Evolutionary conservation across 2,797 vertebrate genomes (phyloP).

Genomic region (Poecile montanus): DNA sequence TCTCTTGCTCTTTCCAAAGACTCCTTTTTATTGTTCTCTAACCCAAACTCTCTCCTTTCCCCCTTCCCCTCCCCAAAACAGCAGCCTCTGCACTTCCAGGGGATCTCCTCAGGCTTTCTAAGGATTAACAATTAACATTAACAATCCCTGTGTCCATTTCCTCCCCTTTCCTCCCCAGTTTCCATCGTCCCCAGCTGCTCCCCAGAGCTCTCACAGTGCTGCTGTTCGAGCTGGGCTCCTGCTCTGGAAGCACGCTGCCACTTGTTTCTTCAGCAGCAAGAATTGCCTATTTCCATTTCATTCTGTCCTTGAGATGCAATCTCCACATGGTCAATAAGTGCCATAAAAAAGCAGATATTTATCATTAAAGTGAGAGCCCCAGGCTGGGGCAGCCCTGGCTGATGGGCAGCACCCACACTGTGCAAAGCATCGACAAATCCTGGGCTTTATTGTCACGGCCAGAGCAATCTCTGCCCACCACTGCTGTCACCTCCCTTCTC

Average conservation of each 20-base stretch:
- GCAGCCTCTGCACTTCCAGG: background rate
- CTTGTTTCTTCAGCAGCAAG: background rate
- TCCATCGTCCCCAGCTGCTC: background rate
- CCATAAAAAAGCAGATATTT: background rate
- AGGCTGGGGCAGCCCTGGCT: fast-evolving
- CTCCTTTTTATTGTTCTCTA: background rate
- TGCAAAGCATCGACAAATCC: background rate
- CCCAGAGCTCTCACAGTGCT: background rate
- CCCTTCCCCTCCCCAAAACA: background rate
- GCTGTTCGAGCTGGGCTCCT: background rate
- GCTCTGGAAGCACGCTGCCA: background rate
- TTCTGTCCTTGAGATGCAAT: constrained; percentile 11
- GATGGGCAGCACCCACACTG: background rate
- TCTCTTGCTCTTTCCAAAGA: background rate
- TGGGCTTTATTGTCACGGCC: fast-evolving
- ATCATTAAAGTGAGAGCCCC: background rate
- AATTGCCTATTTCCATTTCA: background rate
- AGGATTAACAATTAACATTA: too few relatives aligned
- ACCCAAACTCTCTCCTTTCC: background rate
- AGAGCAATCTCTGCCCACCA: background rate
- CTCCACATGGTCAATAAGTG: background rate
- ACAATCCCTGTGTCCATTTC: background rate
- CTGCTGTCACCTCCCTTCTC: background rate
- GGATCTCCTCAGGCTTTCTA: background rate
- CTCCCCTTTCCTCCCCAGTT: background rate